Conservation (phyloP, 2,113 vertebrate genomes). For the Periophthalmodon schlosseri region DNA sequence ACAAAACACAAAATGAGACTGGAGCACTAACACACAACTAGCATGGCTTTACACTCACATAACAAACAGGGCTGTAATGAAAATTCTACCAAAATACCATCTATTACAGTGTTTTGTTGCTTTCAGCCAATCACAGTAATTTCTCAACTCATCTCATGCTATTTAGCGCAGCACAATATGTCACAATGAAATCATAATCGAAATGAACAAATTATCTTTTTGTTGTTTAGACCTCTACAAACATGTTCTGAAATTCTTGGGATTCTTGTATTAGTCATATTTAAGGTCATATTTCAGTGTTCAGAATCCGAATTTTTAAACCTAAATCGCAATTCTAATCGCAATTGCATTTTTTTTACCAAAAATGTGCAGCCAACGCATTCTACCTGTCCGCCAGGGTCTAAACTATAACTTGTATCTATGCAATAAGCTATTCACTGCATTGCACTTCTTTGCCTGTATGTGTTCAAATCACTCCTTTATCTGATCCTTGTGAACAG, state of each 20-base stretch:
- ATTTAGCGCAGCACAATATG: not conserved
- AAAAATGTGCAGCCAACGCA: not conserved
- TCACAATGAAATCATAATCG: no score
- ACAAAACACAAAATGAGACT: no score
- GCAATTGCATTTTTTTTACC: no score
- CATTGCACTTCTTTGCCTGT: not conserved
- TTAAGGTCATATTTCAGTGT: no score
- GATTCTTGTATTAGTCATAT: no score
- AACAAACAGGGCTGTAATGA: not conserved
- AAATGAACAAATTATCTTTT: no score
- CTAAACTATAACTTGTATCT: not conserved
- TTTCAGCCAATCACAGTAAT: not conserved
- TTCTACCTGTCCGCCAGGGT: not conserved
- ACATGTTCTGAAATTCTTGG: no score
- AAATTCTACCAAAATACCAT: not conserved
- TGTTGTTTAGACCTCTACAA: no score
- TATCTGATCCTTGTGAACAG: constrained; percentile 10
- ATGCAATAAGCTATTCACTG: not conserved
- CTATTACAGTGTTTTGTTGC: not conserved
- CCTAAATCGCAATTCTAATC: no score
- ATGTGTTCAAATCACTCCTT: not conserved
- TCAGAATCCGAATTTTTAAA: no score
- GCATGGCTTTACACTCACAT: no score
- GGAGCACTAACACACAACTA: no score
- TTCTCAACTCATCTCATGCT: not conserved